Evolutionary conservation across 1,140 invertebrate genomes (phyloP).

Genomic region (Brachystomella parvula): DNA sequence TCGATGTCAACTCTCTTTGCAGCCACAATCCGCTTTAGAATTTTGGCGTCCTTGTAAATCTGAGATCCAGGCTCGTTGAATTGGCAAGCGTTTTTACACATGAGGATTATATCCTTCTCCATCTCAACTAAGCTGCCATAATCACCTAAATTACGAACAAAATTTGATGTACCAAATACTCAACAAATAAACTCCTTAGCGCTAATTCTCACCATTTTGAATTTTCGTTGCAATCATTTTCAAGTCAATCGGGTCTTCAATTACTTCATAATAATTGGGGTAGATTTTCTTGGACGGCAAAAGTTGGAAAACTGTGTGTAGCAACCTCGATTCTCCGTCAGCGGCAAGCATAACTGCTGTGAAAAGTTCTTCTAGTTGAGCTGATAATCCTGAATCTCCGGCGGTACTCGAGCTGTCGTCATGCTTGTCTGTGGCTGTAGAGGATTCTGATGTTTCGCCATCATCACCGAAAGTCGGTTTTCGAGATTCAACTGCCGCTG

Average conservation of each 20-base stretch:
- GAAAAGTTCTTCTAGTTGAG: conserved; percentile 70
- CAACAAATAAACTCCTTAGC: neutral
- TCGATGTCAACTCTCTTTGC: conserved; percentile 59
- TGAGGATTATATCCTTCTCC: conserved; percentile 80
- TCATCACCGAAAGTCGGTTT: conserved; percentile 44
- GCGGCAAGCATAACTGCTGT: conserved; percentile 68
- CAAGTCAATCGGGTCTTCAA: conserved; percentile 90
- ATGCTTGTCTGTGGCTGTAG: conserved; percentile 63
- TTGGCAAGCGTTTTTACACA: conserved; percentile 89
- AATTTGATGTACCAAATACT: neutral
- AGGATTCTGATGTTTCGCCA: conserved; percentile 61
- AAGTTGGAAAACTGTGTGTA: conserved; percentile 78
- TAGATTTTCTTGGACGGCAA: conserved; percentile 86
- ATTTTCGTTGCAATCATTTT: conserved; percentile 87
- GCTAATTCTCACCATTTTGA: conserved; percentile 51
- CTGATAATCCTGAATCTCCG: conserved; percentile 39
- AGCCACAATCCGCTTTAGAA: conserved; percentile 67
- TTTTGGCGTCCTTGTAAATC: conserved; percentile 92
- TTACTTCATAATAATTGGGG: conserved; percentile 94
- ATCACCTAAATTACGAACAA: conserved; percentile 44
- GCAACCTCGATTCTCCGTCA: conserved; percentile 63
- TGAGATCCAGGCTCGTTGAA: conserved; percentile 95
- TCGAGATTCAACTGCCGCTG: conserved; percentile 40
- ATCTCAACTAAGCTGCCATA: conserved; percentile 70
- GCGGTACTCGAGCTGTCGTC: conserved; percentile 41